Evolutionary conservation across 2,797 vertebrate genomes (phyloP), one percentile per base, ranked within the genome.

Genomic region (Rhinella marina): DNA sequence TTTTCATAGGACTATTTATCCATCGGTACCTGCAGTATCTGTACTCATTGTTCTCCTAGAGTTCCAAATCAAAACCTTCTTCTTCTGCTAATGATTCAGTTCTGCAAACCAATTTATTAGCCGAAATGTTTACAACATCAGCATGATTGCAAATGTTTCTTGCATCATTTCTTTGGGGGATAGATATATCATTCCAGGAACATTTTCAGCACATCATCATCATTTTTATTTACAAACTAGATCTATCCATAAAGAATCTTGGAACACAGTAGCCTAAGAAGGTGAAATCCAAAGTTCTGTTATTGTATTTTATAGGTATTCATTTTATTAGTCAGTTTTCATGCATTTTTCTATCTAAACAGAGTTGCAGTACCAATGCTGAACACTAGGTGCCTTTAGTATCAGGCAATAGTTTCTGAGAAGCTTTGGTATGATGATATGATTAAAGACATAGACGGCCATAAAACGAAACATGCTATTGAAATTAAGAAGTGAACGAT

Each of bases 401-500:
- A 61, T 29, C 3, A 29, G 17, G 9, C 54, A 29, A 32, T 32
- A 32, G 4, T 23, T 41, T 7, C 7, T 21, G 17, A 23, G 32
- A n/a, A 81, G 17, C 57, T 21, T 12, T 14, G 56, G 7, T 48
- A 12, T 13, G 79, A 72, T 76, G 4, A 25, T 48, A 29, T 41
- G 29, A 70, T 73, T 64, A 41, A 75, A 75, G 29, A 41, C 68
- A 62, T 48, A 73, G 29, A 41, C 57, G 56, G 16, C 23, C 68
- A n/a, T 66, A 77, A 50, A 68, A 79, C 50, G 32, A 11, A 84
- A 84, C 52, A 56, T 27, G 76, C 72, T 61, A 73, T n/a, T 52
- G 23, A 56, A 80, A 84, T 80, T 72, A 57, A 41, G 50, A 80
- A 23, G 27, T 25, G 21, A 86, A 70, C 61, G 52, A 77, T 85